Evolutionary conservation across 2,113 vertebrate genomes (phyloP).

Genomic region (Nothoprocta pentlandii): DNA sequence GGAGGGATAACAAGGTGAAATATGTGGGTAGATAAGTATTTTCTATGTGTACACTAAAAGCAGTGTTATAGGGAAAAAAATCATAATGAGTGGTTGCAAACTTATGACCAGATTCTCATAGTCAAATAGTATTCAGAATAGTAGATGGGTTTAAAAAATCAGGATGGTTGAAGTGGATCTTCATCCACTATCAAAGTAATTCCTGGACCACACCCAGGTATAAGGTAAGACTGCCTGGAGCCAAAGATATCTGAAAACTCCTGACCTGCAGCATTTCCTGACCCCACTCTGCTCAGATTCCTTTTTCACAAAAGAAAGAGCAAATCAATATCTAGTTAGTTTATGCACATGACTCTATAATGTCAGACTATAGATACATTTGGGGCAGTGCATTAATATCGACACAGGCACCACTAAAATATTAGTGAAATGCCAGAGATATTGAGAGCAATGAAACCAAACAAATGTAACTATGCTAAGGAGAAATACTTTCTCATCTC

Average conservation of each 20-base stretch:
- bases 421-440: not conserved
- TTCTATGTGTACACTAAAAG: not conserved
- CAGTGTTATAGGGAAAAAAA: not conserved
- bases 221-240: slow-evolving; percentile 54
- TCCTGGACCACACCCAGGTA: not conserved
- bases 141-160: not conserved
- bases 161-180: not conserved
- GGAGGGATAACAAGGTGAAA: not conserved
- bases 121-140: not conserved
- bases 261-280: not conserved
- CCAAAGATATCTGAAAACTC: slow-evolving; percentile 32
- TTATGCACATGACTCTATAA: not conserved
- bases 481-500: not conserved
- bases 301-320: slow-evolving; percentile 8
- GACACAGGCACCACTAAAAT: slow-evolving; percentile 1
- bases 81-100: not conserved
- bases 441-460: not conserved
- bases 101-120: not conserved
- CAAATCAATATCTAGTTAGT: slow-evolving; percentile 43
- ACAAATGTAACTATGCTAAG: not conserved
- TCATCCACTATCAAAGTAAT: not conserved
- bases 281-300: slow-evolving; percentile 6
- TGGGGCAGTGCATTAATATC: not conserved
- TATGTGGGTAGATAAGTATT: not conserved
- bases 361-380: not conserved